phyloP scores from a whole-genome alignment of 2,113 vertebrate genomes.

The Microtus montanus region DNA sequence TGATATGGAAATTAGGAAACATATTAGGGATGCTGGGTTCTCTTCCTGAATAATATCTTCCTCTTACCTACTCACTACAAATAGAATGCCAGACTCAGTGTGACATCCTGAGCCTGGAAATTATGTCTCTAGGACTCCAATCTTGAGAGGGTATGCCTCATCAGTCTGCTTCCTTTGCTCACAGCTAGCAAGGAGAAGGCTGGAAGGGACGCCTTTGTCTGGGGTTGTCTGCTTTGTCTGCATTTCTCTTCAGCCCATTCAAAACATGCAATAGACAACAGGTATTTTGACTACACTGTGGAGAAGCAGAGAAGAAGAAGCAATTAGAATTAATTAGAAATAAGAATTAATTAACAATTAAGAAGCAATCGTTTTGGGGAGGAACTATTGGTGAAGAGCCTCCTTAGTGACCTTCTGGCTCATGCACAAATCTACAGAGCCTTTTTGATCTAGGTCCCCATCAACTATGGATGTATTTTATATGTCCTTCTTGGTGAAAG shows the following conservation, averaged over 20 bases:
- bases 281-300: not conserved
- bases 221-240: not conserved
- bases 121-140: not conserved
- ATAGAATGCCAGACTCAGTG: not conserved
- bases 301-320: not conserved
- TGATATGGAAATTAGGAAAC: not conserved
- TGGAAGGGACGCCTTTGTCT: not conserved
- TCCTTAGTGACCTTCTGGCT: not conserved
- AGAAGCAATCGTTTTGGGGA: conserved; percentile 17
- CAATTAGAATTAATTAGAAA: not conserved
- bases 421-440: not conserved
- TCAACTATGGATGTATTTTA: not conserved
- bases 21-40: not conserved
- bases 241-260: not conserved
- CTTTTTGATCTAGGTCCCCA: not conserved
- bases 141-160: not conserved
- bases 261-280: not conserved
- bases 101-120: not conserved
- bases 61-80: not conserved
- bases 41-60: conserved; percentile 10
- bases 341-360: not conserved
- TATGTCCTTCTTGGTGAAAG: not conserved
- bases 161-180: not conserved
- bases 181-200: not conserved
- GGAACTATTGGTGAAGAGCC: not conserved